Evolutionary conservation across 2,797 vertebrate species (phyloP).

Genomic region (Enteromius treurensis): DNA sequence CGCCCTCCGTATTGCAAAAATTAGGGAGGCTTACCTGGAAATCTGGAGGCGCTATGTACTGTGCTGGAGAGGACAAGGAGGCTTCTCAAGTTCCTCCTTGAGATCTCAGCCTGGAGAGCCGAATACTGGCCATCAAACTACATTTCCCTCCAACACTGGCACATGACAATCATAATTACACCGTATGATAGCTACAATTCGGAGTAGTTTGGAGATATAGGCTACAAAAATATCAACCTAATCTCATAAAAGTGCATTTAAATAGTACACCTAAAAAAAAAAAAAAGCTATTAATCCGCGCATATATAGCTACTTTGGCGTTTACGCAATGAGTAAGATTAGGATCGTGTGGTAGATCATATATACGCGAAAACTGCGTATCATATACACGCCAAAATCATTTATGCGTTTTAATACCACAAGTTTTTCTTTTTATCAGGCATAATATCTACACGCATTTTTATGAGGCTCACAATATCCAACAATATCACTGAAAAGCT

Average conservation of each 20-base stretch:
- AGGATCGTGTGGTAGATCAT: no score
- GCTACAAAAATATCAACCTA: no score
- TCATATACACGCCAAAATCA: no score
- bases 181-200: background rate
- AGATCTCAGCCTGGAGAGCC: constrained; percentile 17
- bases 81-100: background rate
- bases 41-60: constrained; percentile 71
- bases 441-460: no score
- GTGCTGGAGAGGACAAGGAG: constrained; percentile 42
- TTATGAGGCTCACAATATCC: background rate
- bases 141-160: background rate
- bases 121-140: constrained; percentile 20
- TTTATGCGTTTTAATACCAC: no score
- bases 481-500: background rate
- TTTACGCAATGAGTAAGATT: no score
- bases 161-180: background rate
- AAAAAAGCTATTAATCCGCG: no score
- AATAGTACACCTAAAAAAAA: no score
- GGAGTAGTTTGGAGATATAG: background rate
- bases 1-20: constrained; percentile 84
- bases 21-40: constrained; percentile 77
- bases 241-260: no score
- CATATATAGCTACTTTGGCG: no score
- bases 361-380: no score
- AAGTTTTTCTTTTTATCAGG: no score